Evolutionary conservation across 2,888 invertebrate genomes (phyloP), one percentile per base, ranked within the genome.

Genomic region (Encarsia formosa): DNA sequence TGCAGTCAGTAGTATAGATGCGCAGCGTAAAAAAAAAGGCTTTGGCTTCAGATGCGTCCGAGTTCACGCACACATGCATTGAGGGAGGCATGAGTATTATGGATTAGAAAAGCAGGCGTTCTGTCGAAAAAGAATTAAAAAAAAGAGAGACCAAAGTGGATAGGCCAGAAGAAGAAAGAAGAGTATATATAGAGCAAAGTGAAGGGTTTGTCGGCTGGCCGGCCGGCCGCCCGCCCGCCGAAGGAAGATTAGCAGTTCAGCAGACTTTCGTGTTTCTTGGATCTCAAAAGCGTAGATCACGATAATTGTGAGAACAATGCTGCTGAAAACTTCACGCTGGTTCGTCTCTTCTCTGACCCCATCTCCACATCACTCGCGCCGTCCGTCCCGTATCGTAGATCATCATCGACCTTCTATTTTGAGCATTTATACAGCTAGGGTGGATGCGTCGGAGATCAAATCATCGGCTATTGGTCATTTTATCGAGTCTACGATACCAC

Each of bases 251-350:
- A 67, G 66, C 64, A 57, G 61, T 64, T 63, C 56, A 58, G 58
- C 54, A 58, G 8, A 49, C 62, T 58, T 71, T 70, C 69, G 67
- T 70, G 68, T 67, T 70, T 69, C 66, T 69, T 58, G 64, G 63
- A 66, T 67, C 68, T 65, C 60, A 65, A 64, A 66, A 65, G 70
- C 66, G 69, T 72, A 73, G 72, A 72, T 71, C 71, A 70, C 66
- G 72, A 72, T 73, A 73, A 73, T 73, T 73, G 72, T 73, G 72
- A 73, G 72, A 73, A 73, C 71, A 73, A 72, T 73, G 66, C 70
- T 63, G 65, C 65, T 62, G 37, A 32, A 50, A 47, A 50, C 35
- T 54, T 54, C 47, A 54, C 49, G 50, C 47, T 47, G 18, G 24
- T 6, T 9, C n/a, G 6, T 6, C 26, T 26, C 26, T 6, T 8